A percentile compares a stretch with the other conserved stretches of the same genome.
Conservation (phyloP, 2,888 invertebrate species). For the Sicus ferrugineus region DNA sequence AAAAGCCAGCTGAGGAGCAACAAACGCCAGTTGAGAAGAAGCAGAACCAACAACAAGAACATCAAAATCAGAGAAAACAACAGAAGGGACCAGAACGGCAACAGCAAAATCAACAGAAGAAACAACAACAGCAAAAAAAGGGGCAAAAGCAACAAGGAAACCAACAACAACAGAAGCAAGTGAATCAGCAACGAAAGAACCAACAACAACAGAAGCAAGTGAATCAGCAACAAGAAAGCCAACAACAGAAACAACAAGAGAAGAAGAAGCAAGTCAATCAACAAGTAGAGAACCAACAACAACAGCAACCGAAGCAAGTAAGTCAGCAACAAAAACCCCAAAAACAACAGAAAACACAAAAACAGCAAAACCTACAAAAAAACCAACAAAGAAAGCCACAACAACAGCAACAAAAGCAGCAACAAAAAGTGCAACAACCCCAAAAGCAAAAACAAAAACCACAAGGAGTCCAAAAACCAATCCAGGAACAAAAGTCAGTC, state of each 20-base stretch:
- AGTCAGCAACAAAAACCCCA: too few relatives aligned
- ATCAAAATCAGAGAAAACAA: slow-evolving; percentile 14
- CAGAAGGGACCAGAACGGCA: slow-evolving; percentile 1
- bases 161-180: slow-evolving; percentile 7
- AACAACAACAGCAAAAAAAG: neutral
- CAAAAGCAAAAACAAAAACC: neutral
- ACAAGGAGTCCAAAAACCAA: too few relatives aligned
- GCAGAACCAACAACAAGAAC: too few relatives aligned
- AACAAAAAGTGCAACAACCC: neutral
- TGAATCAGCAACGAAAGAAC: slow-evolving; percentile 5
- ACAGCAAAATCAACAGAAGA: slow-evolving; percentile 18
- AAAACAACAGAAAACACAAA: neutral
- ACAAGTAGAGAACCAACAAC: slow-evolving; percentile 26
- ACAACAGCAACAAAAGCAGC: neutral
- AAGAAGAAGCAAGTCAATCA: neutral
- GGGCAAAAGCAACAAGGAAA: neutral
- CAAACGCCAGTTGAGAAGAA: too few relatives aligned
- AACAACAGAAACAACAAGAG: neutral
- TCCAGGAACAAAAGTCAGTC: too few relatives aligned
- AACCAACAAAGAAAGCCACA: neutral
- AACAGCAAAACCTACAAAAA: too few relatives aligned
- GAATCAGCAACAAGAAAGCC: neutral
- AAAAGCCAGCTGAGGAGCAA: too few relatives aligned
- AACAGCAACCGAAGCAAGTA: neutral
- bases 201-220: slow-evolving; percentile 14